Evolutionary conservation across 1,140 invertebrate species (phyloP).

Genomic region (Zeugodacus cucurbitae): DNA sequence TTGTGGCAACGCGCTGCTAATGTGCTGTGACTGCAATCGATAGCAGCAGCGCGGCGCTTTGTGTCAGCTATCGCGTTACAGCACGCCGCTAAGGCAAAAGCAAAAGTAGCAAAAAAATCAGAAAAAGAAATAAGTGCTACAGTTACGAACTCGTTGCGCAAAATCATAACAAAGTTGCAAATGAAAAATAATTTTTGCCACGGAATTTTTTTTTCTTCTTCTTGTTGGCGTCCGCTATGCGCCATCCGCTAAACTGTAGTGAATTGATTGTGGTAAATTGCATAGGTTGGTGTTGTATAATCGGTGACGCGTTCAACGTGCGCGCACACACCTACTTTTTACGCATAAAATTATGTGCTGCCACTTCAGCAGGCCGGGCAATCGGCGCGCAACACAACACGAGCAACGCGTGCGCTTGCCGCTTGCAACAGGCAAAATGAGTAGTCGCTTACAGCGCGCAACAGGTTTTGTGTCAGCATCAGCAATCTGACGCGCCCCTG

Average conservation of each 20-base stretch:
- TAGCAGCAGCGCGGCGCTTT: background rate
- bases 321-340: conserved; percentile 18
- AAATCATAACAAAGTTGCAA: conserved; percentile 32
- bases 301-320: background rate
- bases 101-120: background rate
- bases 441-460: background rate
- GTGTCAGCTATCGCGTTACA: background rate
- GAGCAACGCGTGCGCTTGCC: too few relatives aligned
- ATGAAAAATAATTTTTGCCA: background rate
- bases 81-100: background rate
- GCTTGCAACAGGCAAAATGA: background rate
- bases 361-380: background rate
- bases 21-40: background rate
- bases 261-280: conserved; percentile 34
- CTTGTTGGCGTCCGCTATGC: background rate
- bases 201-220: background rate
- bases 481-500: background rate
- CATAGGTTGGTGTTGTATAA: background rate
- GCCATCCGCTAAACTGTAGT: conserved; percentile 20
- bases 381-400: background rate
- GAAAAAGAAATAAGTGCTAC: too few relatives aligned
- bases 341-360: conserved; percentile 27
- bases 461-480: conserved; percentile 2
- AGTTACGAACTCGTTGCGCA: background rate
- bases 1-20: background rate